phyloP scores from a whole-genome alignment of 2,113 vertebrate genomes.

The Herpetotheres cachinnans region DNA sequence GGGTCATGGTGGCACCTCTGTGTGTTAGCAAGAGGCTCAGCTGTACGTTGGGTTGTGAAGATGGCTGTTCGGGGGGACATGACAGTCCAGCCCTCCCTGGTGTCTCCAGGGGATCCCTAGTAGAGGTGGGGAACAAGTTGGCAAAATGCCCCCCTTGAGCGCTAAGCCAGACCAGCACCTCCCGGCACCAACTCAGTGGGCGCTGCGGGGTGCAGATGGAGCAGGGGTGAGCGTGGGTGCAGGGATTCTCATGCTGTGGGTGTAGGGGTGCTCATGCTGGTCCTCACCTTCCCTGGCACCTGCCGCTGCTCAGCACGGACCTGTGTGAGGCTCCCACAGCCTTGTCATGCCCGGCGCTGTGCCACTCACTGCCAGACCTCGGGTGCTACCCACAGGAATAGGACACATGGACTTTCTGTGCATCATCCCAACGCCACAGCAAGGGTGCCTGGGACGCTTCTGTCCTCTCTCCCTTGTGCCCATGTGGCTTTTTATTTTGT shows the following conservation, averaged over 20 bases:
- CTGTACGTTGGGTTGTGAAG: background rate
- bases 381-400: background rate
- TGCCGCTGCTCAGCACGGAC: background rate
- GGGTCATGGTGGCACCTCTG: background rate
- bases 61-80: background rate
- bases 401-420: rapidly evolving
- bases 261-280: background rate
- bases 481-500: background rate
- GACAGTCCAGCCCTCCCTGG: background rate
- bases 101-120: background rate
- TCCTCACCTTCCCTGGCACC: background rate
- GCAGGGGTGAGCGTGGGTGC: rapidly evolving
- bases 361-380: background rate
- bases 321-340: background rate
- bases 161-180: background rate
- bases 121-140: background rate
- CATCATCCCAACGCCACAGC: rapidly evolving
- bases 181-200: background rate
- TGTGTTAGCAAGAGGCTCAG: rapidly evolving
- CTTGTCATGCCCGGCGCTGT: rapidly evolving
- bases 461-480: background rate
- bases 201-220: rapidly evolving
- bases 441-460: background rate
- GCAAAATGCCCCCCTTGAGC: background rate
- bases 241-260: background rate